A percentile compares a stretch with the other conserved stretches of the same genome.
Evolutionary conservation across 2,888 invertebrate species (phyloP).

Genomic region (Tiphia femorata): DNA sequence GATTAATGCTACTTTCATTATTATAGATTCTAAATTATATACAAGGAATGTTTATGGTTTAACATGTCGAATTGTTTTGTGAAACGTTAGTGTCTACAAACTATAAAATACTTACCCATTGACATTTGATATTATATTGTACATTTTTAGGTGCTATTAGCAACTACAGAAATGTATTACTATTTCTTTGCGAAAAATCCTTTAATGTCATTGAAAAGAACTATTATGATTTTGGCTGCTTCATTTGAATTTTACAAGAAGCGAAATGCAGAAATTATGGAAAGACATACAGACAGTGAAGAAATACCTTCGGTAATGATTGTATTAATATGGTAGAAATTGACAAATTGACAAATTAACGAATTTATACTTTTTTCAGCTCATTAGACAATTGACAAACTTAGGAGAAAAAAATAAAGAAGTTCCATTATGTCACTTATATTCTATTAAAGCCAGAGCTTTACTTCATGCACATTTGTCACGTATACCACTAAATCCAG

Average conservation of each 20-base stretch:
- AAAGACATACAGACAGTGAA: conserved; percentile 92
- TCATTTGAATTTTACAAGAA: conserved; percentile 96
- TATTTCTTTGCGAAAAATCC: conserved; percentile 97
- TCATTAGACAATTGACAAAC: conserved; percentile 91
- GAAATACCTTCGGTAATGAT: conserved; percentile 87
- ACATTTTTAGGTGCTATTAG: conserved; percentile 80
- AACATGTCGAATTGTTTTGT: background rate
- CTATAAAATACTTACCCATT: background rate
- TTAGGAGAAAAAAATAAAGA: conserved; percentile 97
- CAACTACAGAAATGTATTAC: conserved; percentile 97
- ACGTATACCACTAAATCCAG: conserved; percentile 82
- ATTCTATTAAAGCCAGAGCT: conserved; percentile 93
- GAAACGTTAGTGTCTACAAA: background rate
- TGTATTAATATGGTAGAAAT: background rate
- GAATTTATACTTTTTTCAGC: conserved; percentile 71
- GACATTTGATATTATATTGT: conserved; percentile 3
- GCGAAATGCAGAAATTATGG: conserved; percentile 94
- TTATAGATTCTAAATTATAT: background rate
- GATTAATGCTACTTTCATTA: background rate
- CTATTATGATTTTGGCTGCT: conserved; percentile 96
- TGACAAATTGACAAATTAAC: no score
- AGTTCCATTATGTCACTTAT: conserved; percentile 89
- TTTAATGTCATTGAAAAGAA: conserved; percentile 93
- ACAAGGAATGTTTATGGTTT: background rate
- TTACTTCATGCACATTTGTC: conserved; percentile 95